phyloP scores from a whole-genome alignment of 2,888 invertebrate genomes.

The Himalopsyche japonica region DNA sequence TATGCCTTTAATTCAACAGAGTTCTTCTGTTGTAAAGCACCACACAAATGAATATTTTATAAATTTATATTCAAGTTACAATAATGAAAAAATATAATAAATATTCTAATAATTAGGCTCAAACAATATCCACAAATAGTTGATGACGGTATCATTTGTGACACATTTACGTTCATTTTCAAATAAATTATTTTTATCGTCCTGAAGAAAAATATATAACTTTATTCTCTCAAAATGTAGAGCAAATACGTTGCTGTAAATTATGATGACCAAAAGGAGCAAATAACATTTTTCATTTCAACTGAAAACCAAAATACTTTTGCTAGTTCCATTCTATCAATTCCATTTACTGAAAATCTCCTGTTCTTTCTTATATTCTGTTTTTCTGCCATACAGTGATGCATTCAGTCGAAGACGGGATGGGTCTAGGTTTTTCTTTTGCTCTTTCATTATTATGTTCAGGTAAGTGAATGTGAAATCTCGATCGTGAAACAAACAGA shows the following conservation, averaged over 20 bases:
- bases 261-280: not conserved
- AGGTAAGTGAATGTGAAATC: too few relatives aligned
- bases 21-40: not conserved
- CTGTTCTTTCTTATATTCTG: too few relatives aligned
- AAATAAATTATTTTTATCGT: too few relatives aligned
- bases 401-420: too few relatives aligned
- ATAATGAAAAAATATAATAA: not conserved
- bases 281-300: not conserved
- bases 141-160: not conserved
- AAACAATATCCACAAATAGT: not conserved
- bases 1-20: not conserved
- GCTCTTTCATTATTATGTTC: too few relatives aligned
- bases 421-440: too few relatives aligned
- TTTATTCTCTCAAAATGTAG: not conserved
- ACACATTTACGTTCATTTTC: too few relatives aligned
- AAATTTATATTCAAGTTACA: not conserved
- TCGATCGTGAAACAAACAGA: too few relatives aligned
- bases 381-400: too few relatives aligned
- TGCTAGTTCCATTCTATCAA: not conserved
- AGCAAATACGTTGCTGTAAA: not conserved
- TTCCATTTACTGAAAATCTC: too few relatives aligned
- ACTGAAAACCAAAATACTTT: not conserved
- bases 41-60: not conserved
- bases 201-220: not conserved
- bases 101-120: not conserved